A percentile compares a stretch with the other conserved stretches of the same genome.
Evolutionary conservation across 2,888 invertebrate species (phyloP).

Genomic region (Hypomecis punctinalis): DNA sequence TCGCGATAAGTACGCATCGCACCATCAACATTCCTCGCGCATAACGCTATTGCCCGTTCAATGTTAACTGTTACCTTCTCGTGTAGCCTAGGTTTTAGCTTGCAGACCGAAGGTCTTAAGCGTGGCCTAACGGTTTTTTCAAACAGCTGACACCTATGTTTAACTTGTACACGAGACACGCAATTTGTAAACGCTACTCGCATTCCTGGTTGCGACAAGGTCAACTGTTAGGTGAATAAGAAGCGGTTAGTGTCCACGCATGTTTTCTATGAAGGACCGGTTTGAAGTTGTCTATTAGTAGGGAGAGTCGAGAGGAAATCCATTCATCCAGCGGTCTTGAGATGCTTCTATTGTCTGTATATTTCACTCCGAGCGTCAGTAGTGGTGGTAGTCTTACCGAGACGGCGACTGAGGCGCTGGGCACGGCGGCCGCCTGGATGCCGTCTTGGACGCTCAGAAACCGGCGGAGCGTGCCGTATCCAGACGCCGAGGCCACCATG

Average conservation of each 20-base stretch:
- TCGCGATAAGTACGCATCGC: slow-evolving; percentile 55
- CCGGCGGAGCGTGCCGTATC: slow-evolving; percentile 81
- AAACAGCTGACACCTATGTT: not conserved
- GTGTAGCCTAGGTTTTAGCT: not conserved
- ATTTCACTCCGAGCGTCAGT: not conserved
- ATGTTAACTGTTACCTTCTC: slow-evolving; percentile 38
- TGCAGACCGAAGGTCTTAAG: slow-evolving; percentile 1
- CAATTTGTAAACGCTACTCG: not conserved
- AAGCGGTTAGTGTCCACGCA: too few species aligned
- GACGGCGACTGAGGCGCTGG: slow-evolving; percentile 77
- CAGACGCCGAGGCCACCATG: slow-evolving; percentile 82
- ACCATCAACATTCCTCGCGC: slow-evolving; percentile 66
- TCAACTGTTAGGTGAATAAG: not conserved
- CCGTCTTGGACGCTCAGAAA: slow-evolving; percentile 80
- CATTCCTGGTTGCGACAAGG: not conserved
- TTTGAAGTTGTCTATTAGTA: not conserved
- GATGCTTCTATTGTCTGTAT: not conserved
- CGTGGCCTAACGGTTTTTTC: slow-evolving; percentile 1
- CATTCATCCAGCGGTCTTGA: not conserved
- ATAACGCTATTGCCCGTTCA: slow-evolving; percentile 55
- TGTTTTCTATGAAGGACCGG: too few species aligned
- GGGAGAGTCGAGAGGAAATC: not conserved
- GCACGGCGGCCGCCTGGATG: slow-evolving; percentile 65
- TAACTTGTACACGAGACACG: not conserved
- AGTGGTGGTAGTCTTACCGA: slow-evolving; percentile 66